phyloP scores from a whole-genome alignment of 2,888 invertebrate genomes.

The Pachydiplax longipennis region DNA sequence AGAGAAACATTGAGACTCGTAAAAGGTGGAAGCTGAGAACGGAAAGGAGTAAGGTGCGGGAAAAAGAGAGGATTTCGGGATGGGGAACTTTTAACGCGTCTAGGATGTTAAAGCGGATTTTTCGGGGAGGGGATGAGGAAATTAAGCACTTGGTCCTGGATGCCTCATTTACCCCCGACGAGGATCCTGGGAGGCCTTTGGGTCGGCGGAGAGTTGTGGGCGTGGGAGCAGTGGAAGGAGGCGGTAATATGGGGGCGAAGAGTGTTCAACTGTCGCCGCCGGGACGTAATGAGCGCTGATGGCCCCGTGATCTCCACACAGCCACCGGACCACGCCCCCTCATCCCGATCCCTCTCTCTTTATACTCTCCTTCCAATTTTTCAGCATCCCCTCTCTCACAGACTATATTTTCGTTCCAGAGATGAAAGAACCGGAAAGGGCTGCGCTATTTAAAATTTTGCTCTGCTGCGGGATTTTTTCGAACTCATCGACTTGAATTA shows the following conservation, averaged over 20 bases:
- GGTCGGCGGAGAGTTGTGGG: not conserved
- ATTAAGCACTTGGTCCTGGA: not conserved
- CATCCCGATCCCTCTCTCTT: not conserved
- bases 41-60: not conserved
- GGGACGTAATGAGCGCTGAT: slow-evolving; percentile 33
- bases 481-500: not conserved
- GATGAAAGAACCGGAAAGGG: not conserved
- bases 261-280: not conserved
- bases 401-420: not conserved
- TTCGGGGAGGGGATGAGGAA: not conserved
- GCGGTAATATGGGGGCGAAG: not conserved
- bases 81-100: not conserved
- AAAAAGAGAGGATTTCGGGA: not conserved
- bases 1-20: not conserved
- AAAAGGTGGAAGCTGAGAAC: not conserved
- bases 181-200: not conserved
- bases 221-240: not conserved
- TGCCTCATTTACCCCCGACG: slow-evolving; percentile 20
- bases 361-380: not conserved
- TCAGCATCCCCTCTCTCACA: not conserved
- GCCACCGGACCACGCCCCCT: not conserved
- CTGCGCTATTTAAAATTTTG: not conserved
- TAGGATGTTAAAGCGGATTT: not conserved
- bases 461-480: not conserved
- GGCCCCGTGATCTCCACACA: not conserved